phyloP scores from a whole-genome alignment of 2,797 vertebrate genomes.

The Halcyon smyrnensis region DNA sequence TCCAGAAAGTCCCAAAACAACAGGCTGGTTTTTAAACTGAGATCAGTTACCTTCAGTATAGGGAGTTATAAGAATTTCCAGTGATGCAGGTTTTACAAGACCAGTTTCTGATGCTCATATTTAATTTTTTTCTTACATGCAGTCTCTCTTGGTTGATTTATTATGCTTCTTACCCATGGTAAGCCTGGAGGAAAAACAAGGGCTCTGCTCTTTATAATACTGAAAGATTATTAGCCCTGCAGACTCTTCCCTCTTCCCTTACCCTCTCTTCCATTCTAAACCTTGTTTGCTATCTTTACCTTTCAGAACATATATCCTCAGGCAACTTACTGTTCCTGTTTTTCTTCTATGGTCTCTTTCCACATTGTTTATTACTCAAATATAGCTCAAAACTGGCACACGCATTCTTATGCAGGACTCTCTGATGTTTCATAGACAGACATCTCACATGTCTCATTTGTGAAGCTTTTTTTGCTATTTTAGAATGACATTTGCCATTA shows the following conservation, averaged over 20 bases:
- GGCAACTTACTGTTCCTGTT: background rate
- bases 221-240: background rate
- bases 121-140: background rate
- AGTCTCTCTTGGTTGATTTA: background rate
- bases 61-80: background rate
- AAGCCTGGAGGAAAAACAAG: background rate
- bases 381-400: background rate
- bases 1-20: background rate
- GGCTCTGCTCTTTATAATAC: background rate
- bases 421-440: background rate
- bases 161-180: background rate
- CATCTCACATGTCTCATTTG: background rate
- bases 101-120: background rate
- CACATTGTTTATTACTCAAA: background rate
- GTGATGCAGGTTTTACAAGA: background rate
- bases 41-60: background rate
- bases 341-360: background rate
- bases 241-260: background rate
- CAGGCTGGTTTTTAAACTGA: background rate
- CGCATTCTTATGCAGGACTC: background rate
- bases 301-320: background rate
- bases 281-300: background rate
- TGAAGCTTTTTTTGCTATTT: background rate
- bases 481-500: background rate
- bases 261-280: background rate